These are phyloP conservation scores for Muntiacus muntjak DNA, from an alignment of 2,113 vertebrate species.

Conservation along the genomic window DNA sequence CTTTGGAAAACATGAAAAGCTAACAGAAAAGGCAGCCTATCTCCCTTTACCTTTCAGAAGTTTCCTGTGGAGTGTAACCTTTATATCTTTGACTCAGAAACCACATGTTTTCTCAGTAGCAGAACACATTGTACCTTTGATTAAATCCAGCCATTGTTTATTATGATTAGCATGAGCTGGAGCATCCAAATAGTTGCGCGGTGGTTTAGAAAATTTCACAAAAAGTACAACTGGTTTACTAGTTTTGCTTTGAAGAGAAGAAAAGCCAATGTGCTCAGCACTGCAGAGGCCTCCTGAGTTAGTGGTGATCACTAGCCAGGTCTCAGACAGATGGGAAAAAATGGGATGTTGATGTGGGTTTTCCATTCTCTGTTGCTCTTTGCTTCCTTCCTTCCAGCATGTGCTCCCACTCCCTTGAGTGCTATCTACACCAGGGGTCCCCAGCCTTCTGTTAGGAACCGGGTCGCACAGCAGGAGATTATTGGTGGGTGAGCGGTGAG, in stretches of 20 bases:
- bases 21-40: neutral
- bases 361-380: neutral
- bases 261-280: neutral
- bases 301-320: neutral
- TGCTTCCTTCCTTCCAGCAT: neutral
- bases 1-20: neutral
- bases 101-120: neutral
- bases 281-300: neutral
- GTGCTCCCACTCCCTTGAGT: neutral
- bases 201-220: neutral
- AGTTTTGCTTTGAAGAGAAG: neutral
- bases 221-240: neutral
- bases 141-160: neutral
- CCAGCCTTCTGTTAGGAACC: neutral
- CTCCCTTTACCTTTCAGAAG: neutral
- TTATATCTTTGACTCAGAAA: neutral
- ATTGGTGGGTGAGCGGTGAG: neutral
- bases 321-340: neutral
- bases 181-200: neutral
- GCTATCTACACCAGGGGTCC: neutral
- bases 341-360: neutral
- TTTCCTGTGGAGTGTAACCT: neutral
- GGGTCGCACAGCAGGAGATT: neutral
- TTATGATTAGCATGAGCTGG: neutral
- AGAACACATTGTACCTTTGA: neutral